Base-by-base conservation (phyloP, 2,888 invertebrate genomes). In the Acronicta leporina region DNA sequence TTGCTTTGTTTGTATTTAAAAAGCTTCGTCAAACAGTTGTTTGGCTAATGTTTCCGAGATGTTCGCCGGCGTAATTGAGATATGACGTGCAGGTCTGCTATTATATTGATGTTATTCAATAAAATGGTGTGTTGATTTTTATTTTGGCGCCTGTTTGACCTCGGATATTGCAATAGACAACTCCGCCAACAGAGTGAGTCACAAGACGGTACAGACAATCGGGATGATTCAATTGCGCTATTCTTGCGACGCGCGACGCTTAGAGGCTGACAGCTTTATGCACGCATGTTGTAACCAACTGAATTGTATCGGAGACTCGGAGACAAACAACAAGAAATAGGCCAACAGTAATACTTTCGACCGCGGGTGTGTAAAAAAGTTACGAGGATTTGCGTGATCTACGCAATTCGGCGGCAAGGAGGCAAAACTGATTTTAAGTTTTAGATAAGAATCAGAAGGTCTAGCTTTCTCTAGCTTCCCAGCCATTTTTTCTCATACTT, bases 141-240 rank as follows among this genome's bases (percentile, higher is more conserved):
- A 57, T 53, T 51, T 62, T 55, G 46, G 63, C 59, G 56, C 40
- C 47, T 40, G 38, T 51, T 60, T 60, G 70, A 73, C 71, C 73
- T 77, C 62, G 64, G 41, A 52, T 64, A 66, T 38, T 68, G 74
- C 57, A 71, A 60, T 55, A 63, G 49, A 55, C 13, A 35, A 43
- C 62, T 73, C 64, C 52, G 62, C 60, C 52, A 76, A 53, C 51
- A 53, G 55, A 47, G 42, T 77, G 74, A 77, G 59, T 75, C 75
- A 63, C 52, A 64, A 65, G 58, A 56, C 59, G 15, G 25, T 52
- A 43, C 47, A 74, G 60, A 57, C 55, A 67, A 49, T 48, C 45
- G 54, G 56, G 70, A 75, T 77, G 77, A 75, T 77, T 77, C 74
- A 73, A 70, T 70, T 54, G 66, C 53, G 60, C 66, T 75, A 77